These are phyloP conservation scores for Drosophila triauraria DNA, from an alignment of 1,140 invertebrate genomes.

Conservation along the genomic window DNA sequence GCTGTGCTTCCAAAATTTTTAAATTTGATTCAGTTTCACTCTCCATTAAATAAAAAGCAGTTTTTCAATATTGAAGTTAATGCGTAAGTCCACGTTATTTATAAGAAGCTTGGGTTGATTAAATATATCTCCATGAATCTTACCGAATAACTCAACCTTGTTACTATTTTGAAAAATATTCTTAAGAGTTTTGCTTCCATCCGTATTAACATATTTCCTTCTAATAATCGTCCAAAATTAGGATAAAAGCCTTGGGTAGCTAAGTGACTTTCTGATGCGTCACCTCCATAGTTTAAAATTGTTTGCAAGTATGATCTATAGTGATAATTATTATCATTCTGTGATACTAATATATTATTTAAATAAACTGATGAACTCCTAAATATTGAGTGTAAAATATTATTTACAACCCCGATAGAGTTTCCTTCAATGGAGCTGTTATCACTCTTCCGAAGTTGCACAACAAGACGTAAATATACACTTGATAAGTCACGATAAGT, in stretches of 20 bases:
- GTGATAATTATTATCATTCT: not conserved
- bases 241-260: too few relatives aligned
- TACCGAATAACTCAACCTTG: too few relatives aligned
- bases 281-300: not conserved
- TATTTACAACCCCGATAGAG: not conserved
- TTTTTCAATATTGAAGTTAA: conserved; percentile 1
- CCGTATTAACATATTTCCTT: too few relatives aligned
- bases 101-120: too few relatives aligned
- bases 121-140: too few relatives aligned
- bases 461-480: conserved; percentile 2
- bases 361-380: not conserved
- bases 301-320: too few relatives aligned
- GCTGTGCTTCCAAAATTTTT: conserved; percentile 8
- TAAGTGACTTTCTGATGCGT: not conserved
- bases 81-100: too few relatives aligned
- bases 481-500: not conserved
- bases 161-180: too few relatives aligned
- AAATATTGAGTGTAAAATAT: not conserved
- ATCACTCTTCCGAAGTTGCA: not conserved
- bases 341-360: not conserved
- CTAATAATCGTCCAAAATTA: too few relatives aligned
- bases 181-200: too few relatives aligned
- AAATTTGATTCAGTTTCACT: not conserved
- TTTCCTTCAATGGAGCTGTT: not conserved
- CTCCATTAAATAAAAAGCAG: conserved; percentile 14